Evolutionary conservation across 2,888 invertebrate genomes (phyloP), one percentile per base, ranked within the genome.

Genomic region (Yponomeuta plumbellus): DNA sequence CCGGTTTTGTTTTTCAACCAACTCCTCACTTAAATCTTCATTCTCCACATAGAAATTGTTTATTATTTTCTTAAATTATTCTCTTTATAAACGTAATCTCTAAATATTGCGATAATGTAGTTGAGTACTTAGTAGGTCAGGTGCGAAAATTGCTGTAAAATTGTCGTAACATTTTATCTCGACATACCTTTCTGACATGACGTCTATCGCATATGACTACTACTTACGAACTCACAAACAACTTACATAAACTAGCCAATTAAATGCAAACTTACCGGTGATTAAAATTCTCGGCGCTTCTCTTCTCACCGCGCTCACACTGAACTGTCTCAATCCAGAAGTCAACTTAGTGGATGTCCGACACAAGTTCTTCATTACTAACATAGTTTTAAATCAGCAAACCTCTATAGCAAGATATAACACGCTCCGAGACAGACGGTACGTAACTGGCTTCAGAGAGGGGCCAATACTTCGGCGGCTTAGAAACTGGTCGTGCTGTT

Each of bases 281-380:
- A 93, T 93, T 62, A 93, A 82, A 74, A 93, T 92, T 78, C 92
- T 91, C 34, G 93, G 93, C 8, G 88, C 79, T 65, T 77, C 85
- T 70, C 77, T 78, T 61, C 72, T 74, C 58, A 73, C 69, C 59
- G 71, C 76, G 66, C 75, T 77, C 52, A 76, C 79, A 68, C 83
- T 79, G 74, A 84, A 87, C 67, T 75, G 78, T 74, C 86, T 83
- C 20, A 62, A 82, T 68, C 72, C 77, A 83, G 61, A 76, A 70
- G 67, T 75, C 76, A 67, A 57, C 21, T 34, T 40, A 21, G 77
- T 70, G 65, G 80, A 72, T 73, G 75, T 76, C 70, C 79, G 76
- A 70, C 69, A 80, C 65, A 85, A 71, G 74, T 80, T 84, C 68
- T 78, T 81, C 63, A 88, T 71, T 71, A 88, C 77, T 76, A 83